Conservation (phyloP, 2,888 invertebrate species). For the Coelinius sp. region DNA sequence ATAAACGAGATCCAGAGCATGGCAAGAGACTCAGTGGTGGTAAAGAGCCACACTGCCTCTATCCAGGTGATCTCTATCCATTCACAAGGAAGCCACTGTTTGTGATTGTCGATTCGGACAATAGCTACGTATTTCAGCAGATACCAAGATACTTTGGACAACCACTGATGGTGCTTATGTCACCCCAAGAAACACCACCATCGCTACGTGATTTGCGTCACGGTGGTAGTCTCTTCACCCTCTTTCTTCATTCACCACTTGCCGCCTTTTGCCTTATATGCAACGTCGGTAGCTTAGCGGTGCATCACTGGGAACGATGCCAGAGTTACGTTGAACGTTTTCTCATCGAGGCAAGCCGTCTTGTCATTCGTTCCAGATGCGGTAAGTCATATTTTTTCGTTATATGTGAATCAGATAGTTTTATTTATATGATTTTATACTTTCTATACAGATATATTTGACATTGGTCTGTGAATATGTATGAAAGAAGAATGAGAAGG, state of each 20-base stretch:
- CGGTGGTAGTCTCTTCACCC: constrained; percentile 93
- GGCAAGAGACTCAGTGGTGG: constrained; percentile 71
- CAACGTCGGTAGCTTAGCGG: constrained; percentile 87
- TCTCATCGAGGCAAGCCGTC: constrained; percentile 88
- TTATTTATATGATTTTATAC: constrained; percentile 17
- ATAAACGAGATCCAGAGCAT: constrained; percentile 82
- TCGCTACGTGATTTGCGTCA: constrained; percentile 85
- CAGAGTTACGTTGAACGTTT: constrained; percentile 90
- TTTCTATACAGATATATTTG: constrained; percentile 17
- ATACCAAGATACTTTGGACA: constrained; percentile 94
- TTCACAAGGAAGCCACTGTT: constrained; percentile 94
- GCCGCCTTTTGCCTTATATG: constrained; percentile 93
- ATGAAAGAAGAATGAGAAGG: not conserved
- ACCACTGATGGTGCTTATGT: constrained; percentile 93
- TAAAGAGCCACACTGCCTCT: constrained; percentile 85
- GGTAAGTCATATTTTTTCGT: constrained; percentile 73
- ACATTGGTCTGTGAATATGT: constrained; percentile 27
- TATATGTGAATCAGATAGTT: not conserved
- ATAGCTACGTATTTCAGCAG: constrained; percentile 92
- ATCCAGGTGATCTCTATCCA: constrained; percentile 94
- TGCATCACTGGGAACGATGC: constrained; percentile 92
- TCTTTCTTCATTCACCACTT: constrained; percentile 95
- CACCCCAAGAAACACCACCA: constrained; percentile 90
- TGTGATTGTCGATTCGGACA: constrained; percentile 95
- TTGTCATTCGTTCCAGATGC: constrained; percentile 86